A percentile compares a stretch with the other conserved stretches of the same genome.
Evolutionary conservation across 2,113 vertebrate species (phyloP).

Genomic region (Trichomycterus rosablanca): DNA sequence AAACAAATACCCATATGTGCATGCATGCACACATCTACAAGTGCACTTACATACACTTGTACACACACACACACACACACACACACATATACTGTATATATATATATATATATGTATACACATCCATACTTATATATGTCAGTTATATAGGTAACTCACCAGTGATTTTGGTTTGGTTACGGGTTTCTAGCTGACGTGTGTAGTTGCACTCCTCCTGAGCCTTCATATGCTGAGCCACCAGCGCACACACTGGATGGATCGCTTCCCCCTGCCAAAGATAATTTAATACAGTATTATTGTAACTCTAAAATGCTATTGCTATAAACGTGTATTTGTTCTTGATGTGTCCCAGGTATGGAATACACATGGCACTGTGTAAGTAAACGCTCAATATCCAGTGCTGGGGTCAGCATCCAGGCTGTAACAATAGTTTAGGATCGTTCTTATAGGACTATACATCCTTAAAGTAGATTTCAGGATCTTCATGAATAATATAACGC

Average conservation of each 20-base stretch:
- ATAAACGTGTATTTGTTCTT: too few relatives aligned
- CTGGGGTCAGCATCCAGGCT: neutral
- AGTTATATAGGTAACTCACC: conserved; percentile 33
- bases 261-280: conserved; percentile 52
- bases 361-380: too few relatives aligned
- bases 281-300: conserved; percentile 13
- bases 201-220: conserved; percentile 59
- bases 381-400: neutral
- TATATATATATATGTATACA: too few relatives aligned
- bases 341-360: too few relatives aligned
- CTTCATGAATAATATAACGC: too few relatives aligned
- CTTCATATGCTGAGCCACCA: conserved; percentile 64
- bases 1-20: too few relatives aligned
- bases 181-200: conserved; percentile 50
- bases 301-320: too few relatives aligned
- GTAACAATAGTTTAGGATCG: too few relatives aligned
- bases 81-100: too few relatives aligned
- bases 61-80: neutral
- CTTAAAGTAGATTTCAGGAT: too few relatives aligned
- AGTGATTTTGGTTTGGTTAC: conserved; percentile 41
- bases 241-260: conserved; percentile 65
- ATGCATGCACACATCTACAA: neutral
- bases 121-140: neutral
- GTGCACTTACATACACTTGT: neutral
- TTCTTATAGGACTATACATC: too few relatives aligned